Conservation (phyloP, 2,113 vertebrate species). For the Alethe diademata region DNA sequence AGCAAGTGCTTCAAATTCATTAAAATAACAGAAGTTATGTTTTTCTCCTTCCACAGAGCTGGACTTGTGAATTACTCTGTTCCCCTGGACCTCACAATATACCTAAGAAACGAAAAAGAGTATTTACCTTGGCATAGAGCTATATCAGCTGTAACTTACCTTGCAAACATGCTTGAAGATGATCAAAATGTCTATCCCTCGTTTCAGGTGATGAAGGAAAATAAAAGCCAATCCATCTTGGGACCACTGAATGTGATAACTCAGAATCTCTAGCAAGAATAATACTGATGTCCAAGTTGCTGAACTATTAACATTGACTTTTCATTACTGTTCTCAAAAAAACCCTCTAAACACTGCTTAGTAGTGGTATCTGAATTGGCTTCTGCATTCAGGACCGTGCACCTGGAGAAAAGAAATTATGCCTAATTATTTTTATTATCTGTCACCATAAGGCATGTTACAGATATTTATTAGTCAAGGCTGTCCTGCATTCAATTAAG, state of each 20-base stretch:
- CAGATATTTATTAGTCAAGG: neutral
- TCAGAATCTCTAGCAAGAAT: neutral
- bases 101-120: conserved; percentile 77
- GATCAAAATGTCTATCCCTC: conserved; percentile 73
- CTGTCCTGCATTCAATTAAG: neutral
- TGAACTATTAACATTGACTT: neutral
- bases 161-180: conserved; percentile 84
- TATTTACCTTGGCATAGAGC: conserved; percentile 87
- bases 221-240: neutral
- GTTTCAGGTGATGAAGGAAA: conserved; percentile 81
- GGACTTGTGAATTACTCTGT: conserved; percentile 78
- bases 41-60: conserved; percentile 75
- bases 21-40: neutral
- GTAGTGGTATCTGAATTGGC: neutral
- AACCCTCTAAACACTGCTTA: neutral
- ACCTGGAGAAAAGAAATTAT: neutral
- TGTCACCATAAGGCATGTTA: neutral
- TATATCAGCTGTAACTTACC: conserved; percentile 80
- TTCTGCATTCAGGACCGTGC: neutral
- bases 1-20: neutral
- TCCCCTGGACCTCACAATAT: conserved; percentile 85
- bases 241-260: neutral
- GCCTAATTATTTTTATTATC: neutral
- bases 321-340: neutral
- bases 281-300: neutral